Evolutionary conservation across 2,888 invertebrate genomes (phyloP), one percentile per base, ranked within the genome.

Genomic region (Nephrotoma appendiculata): DNA sequence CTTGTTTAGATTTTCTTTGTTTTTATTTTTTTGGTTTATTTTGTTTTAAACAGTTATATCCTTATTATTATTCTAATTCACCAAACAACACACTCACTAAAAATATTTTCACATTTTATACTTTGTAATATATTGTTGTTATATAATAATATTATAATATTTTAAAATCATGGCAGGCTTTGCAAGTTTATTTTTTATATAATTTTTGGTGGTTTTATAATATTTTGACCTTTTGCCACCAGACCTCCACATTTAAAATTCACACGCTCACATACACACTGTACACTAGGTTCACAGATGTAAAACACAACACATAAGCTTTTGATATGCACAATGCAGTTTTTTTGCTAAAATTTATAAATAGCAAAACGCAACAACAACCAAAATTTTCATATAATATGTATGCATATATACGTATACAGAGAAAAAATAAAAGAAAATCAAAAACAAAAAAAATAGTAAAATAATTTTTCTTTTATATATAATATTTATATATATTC

Each of bases 401-500:
- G n/a, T 31, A 71, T 71, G 31, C 31, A 31, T 31, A 11, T 31
- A 31, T 31, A 52, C 31, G 9, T 71, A 71, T 7, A 71, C 7
- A 71, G 31, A 71, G 19, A 31, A 71, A 71, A 71, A 71, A 31
- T 31, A 71, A 71, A 71, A 31, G 31, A 71, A 71, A 71, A 71
- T 31, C 19, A 71, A 31, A 19, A 19, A 71, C 15, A 71, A 71
- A 71, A 71, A 19, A 31, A 71, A 71, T 71, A 31, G 41, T 84
- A 84, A 84, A 84, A 84, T 84, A 42, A 42, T 84, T 84, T 84
- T 84, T 84, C n/a, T 84, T 84, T 84, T 42, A n/a, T 42, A n/a
- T 42, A 42, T 41, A 84, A 83, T 41, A 41, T 83, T 12, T 41
- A 52, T 52, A 52, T 12, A 19, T 48, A 48, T 48, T n/a, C 11